Percentiles rank a stretch among this genome's conserved stretches.
Conservation (phyloP, 2,113 vertebrate species). For the Noturus placidus region DNA sequence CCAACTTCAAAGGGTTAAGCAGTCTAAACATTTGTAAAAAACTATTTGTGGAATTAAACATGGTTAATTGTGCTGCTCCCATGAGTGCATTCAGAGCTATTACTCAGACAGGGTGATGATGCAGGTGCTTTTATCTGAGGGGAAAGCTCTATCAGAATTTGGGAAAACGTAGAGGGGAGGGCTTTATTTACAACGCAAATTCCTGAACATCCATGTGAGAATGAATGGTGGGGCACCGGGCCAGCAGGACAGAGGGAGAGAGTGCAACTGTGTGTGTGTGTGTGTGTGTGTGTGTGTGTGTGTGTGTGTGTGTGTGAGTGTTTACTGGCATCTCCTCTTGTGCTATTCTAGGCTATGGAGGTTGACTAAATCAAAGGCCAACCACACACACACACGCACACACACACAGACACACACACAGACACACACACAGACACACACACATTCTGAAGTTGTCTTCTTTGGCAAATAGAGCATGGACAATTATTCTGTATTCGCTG, state of each 20-base stretch:
- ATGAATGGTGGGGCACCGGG: constrained; percentile 25
- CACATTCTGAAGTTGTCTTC: constrained; percentile 10
- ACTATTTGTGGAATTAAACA: constrained; percentile 59
- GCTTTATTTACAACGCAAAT: constrained; percentile 45
- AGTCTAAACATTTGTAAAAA: constrained; percentile 61
- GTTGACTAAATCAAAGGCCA: constrained; percentile 20
- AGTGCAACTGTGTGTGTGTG: too few relatives aligned
- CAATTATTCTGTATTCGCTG: constrained; percentile 1
- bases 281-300: too few relatives aligned
- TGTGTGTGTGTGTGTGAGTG: background rate
- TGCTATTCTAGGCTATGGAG: constrained; percentile 21
- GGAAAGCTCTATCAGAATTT: constrained; percentile 35
- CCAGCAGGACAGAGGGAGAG: constrained; percentile 24
- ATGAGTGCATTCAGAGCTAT: constrained; percentile 53
- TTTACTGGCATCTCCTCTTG: constrained; percentile 31
- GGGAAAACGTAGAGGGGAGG: background rate
- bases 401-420: constrained; percentile 26
- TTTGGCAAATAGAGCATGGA: background rate
- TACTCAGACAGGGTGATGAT: constrained; percentile 58
- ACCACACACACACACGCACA: background rate
- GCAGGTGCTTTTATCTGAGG: constrained; percentile 49
- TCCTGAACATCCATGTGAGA: constrained; percentile 45
- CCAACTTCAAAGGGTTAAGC: constrained; percentile 59
- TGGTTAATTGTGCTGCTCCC: constrained; percentile 60
- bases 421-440: background rate